phyloP scores from a whole-genome alignment of 2,113 vertebrate species.

The Lipotes vexillifer region DNA sequence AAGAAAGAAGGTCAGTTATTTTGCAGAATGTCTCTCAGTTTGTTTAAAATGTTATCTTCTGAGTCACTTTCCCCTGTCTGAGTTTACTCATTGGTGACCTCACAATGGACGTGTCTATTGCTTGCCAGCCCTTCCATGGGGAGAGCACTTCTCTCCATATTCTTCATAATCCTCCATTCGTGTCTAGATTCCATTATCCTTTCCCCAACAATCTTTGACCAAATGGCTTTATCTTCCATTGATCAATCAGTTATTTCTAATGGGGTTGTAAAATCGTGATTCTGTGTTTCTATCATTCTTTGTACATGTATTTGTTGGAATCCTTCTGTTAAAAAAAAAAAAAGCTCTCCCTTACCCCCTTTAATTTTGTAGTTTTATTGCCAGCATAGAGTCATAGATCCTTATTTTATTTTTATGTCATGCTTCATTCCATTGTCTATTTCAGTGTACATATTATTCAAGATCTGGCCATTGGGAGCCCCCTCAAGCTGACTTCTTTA shows the following conservation, averaged over 20 bases:
- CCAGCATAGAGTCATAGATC: background rate
- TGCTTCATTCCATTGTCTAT: background rate
- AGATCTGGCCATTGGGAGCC: background rate
- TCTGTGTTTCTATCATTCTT: background rate
- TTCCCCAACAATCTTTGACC: background rate
- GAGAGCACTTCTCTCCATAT: background rate
- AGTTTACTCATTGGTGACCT: background rate
- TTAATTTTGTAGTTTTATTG: slow-evolving; percentile 22
- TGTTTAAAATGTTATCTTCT: background rate
- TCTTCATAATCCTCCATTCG: slow-evolving; percentile 6
- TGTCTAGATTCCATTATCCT: background rate
- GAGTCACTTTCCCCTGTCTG: background rate
- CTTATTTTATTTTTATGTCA: slow-evolving; percentile 19
- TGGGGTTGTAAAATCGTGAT: background rate
- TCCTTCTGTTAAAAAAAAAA: background rate
- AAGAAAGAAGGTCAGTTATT: slow-evolving; percentile 18
- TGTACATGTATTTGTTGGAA: background rate
- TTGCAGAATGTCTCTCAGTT: background rate
- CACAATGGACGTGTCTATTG: background rate
- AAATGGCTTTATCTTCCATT: background rate
- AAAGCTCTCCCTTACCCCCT: background rate
- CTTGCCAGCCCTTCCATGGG: background rate
- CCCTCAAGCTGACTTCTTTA: slow-evolving; percentile 7
- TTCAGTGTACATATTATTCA: slow-evolving; percentile 20
- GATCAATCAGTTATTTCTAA: background rate